Conservation (phyloP, 2,888 invertebrate genomes). For the Vanessa cardui region DNA sequence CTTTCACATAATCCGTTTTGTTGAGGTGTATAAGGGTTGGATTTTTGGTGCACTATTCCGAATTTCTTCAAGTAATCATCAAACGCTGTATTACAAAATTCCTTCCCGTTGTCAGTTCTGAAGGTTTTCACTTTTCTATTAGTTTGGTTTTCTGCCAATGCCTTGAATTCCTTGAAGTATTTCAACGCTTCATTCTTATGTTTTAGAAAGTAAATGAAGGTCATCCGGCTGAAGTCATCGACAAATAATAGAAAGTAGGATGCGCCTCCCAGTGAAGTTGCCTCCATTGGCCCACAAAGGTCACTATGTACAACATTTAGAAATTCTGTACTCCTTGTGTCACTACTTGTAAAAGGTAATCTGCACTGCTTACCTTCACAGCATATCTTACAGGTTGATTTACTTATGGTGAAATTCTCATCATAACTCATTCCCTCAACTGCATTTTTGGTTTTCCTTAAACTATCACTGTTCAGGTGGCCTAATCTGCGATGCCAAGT, state of each 20-base stretch:
- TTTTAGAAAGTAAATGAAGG: no score
- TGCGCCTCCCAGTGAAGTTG: background rate
- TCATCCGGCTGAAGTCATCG: no score
- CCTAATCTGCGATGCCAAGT: background rate
- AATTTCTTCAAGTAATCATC: background rate
- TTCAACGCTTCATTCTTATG: no score
- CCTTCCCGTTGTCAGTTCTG: background rate
- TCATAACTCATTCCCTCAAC: background rate
- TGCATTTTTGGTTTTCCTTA: background rate
- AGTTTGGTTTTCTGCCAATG: slow-evolving; percentile 47
- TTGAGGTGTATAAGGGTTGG: slow-evolving; percentile 33
- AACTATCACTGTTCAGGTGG: background rate
- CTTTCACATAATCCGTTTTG: slow-evolving; percentile 32
- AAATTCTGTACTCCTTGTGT: background rate
- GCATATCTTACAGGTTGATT: background rate
- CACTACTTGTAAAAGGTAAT: background rate
- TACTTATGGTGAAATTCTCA: background rate
- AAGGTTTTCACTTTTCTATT: slow-evolving; percentile 31
- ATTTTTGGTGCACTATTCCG: slow-evolving; percentile 43
- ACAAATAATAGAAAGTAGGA: background rate
- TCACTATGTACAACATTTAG: background rate
- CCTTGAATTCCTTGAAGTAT: no score
- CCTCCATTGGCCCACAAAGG: background rate
- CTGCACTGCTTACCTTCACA: background rate
- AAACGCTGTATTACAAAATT: background rate